These are phyloP conservation scores for Hystrix cristata DNA, from an alignment of 2,113 vertebrate genomes.

Conservation along the genomic window DNA sequence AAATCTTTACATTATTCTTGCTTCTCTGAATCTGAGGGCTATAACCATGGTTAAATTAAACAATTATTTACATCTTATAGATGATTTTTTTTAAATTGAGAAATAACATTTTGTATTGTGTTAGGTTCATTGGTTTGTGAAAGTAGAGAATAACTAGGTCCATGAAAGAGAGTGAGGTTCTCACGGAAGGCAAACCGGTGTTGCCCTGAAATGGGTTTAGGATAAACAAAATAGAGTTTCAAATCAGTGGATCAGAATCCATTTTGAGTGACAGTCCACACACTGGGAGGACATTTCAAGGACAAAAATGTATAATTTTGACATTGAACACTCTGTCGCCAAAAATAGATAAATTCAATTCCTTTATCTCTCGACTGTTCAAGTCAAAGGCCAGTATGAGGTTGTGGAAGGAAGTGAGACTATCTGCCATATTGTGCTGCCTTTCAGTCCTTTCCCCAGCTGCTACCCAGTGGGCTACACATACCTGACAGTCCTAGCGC, in stretches of 20 bases:
- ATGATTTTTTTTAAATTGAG: conserved; percentile 55
- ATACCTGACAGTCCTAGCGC: not conserved
- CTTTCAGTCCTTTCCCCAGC: not conserved
- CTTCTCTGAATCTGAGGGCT: conserved; percentile 2
- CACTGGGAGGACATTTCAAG: conserved; percentile 28
- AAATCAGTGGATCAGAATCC: not conserved
- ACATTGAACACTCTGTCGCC: conserved; percentile 20
- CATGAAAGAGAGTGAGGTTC: not conserved
- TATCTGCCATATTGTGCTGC: not conserved
- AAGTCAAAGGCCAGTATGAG: not conserved
- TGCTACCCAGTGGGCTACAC: not conserved
- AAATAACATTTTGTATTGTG: not conserved
- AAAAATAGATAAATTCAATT: not conserved
- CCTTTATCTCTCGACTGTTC: not conserved
- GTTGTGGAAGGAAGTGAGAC: not conserved
- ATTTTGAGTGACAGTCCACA: conserved; percentile 8
- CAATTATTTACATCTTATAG: not conserved
- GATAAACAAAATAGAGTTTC: not conserved
- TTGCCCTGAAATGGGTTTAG: not conserved
- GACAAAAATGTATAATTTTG: not conserved
- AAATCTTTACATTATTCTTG: conserved; percentile 12
- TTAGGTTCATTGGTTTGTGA: not conserved
- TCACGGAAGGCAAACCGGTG: not conserved
- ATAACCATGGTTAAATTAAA: not conserved
- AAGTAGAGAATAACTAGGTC: conserved; percentile 9